These are phyloP conservation scores for Ariopsis seemanni DNA, from an alignment of 2,113 vertebrate genomes.

Conservation along the genomic window DNA sequence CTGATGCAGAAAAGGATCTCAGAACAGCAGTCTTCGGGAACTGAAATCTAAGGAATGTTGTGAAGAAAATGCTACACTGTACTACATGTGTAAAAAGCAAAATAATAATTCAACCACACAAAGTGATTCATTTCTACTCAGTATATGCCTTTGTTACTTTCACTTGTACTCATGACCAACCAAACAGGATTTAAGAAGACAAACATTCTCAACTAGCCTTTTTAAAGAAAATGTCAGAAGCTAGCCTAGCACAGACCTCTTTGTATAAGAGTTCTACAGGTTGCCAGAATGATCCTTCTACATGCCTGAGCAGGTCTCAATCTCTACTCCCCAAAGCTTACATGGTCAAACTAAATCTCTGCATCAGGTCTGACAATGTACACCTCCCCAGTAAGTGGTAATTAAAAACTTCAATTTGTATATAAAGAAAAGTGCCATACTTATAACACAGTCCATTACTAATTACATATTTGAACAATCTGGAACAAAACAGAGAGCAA, in stretches of 20 bases:
- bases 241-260: conserved; percentile 2
- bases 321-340: background rate
- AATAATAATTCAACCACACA: background rate
- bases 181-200: background rate
- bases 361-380: background rate
- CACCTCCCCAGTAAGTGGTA: background rate
- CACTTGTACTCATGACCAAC: background rate
- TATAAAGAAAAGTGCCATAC: background rate
- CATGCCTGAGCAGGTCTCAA: conserved; percentile 39
- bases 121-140: background rate
- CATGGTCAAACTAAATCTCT: background rate
- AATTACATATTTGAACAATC: background rate
- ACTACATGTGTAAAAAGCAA: background rate
- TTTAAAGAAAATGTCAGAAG: background rate
- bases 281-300: conserved; percentile 17
- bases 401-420: background rate
- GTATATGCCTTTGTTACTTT: background rate
- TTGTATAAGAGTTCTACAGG: conserved; percentile 28
- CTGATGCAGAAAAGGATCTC: background rate
- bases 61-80: background rate
- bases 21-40: too few relatives aligned
- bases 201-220: background rate
- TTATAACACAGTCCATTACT: background rate
- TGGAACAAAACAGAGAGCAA: background rate
- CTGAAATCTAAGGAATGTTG: background rate